Base-by-base conservation (phyloP, 2,797 vertebrate species). In the Merluccius polli region DNA sequence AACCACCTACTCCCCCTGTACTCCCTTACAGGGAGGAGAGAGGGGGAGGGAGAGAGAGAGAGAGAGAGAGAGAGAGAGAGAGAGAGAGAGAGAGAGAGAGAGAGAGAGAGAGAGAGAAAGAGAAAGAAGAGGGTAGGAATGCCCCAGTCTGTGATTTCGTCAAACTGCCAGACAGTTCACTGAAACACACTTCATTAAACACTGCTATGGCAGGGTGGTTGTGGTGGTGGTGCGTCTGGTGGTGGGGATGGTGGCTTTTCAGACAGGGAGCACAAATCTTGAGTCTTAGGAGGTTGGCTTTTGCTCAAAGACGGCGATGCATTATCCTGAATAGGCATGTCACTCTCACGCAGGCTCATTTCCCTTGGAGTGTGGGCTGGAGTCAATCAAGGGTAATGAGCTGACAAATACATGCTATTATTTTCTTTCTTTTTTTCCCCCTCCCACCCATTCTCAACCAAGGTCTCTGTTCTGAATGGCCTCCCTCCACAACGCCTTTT, bases 331-430 rank as follows among this genome's bases (percentile, higher is more conserved):
- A 92, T 80, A 85, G 80, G 88, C 87, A 85, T 91, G 91, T 91
- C 92, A 92, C 84, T 88, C 83, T 81, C 78, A 82, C 84, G 83
- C 83, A 84, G 87, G 89, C 89, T 91, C 84, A 90, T 93, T 92
- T 91, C 89, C 87, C 84, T 84, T 81, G 83, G 88, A 89, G 79
- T 79, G 79, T 88, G 88, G 87, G 82, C 82, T 85, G 72, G 83
- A 92, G 90, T 92, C 91, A 89, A 89, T 93, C 91, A 93, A 87
- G 89, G 86, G 82, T 92, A 93, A 93, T 90, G 90, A 90, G 87
- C 88, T 85, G 85, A 85, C 81, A 87, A 92, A 88, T 77, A 76
- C 72, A 70, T 78, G 72, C 82, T 86, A 87, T 90, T 91, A 91
- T 91, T 91, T 89, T 89, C 88, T 65, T 15, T 8, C 7, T 24